Percentiles rank a stretch among this genome's conserved stretches.
Evolutionary conservation across 2,888 invertebrate species (phyloP).

Genomic region (Argyresthia albistria): DNA sequence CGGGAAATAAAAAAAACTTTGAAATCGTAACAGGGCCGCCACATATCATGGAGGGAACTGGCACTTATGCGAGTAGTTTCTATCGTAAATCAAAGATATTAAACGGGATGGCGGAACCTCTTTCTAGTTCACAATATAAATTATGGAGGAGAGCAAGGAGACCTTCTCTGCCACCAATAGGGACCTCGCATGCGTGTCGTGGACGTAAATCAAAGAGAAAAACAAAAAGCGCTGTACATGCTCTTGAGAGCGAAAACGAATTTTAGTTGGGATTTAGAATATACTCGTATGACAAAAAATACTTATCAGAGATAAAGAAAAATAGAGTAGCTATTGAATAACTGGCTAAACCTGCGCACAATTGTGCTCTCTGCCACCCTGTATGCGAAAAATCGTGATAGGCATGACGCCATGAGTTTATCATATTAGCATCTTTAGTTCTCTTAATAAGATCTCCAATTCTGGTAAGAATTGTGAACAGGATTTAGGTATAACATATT

Average conservation of each 20-base stretch:
- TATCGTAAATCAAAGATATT: slow-evolving; percentile 73
- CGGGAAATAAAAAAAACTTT: slow-evolving; percentile 47
- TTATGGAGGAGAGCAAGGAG: slow-evolving; percentile 53
- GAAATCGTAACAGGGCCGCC: slow-evolving; percentile 58
- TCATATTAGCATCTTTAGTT: too few relatives aligned
- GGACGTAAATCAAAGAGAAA: slow-evolving; percentile 43
- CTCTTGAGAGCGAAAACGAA: background rate
- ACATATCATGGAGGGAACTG: slow-evolving; percentile 65
- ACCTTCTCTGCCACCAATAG: slow-evolving; percentile 53
- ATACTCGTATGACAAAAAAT: too few relatives aligned
- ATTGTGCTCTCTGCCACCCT: too few relatives aligned
- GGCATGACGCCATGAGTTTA: too few relatives aligned
- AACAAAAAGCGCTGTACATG: slow-evolving; percentile 8
- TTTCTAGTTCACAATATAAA: slow-evolving; percentile 70
- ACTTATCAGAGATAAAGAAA: too few relatives aligned
- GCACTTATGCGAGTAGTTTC: slow-evolving; percentile 66
- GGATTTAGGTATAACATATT: too few relatives aligned
- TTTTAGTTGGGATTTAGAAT: too few relatives aligned
- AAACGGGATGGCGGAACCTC: slow-evolving; percentile 69
- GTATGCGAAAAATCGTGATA: too few relatives aligned
- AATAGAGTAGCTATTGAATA: too few relatives aligned
- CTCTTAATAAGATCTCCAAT: background rate
- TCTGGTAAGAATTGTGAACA: background rate
- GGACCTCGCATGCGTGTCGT: slow-evolving; percentile 49
- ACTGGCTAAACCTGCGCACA: too few relatives aligned